Base-by-base conservation (phyloP, 2,888 invertebrate species). In the Drosophila testacea region DNA sequence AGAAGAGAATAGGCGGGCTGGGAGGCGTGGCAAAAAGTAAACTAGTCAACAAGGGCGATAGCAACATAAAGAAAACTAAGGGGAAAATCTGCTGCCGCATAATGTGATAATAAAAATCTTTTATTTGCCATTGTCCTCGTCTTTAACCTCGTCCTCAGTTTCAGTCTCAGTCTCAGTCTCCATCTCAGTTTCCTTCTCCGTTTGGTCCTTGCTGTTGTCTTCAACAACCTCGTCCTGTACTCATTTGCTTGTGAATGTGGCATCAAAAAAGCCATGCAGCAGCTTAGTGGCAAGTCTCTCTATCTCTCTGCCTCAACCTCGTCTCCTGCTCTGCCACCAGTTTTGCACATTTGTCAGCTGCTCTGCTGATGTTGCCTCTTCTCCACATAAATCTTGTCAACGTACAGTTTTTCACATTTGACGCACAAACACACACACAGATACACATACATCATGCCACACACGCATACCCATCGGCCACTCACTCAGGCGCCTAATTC, bases 61-160 rank as follows among this genome's bases (percentile, higher is more conserved):
- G 32, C 32, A 28, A 11, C 16, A 11, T 13, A n/a, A 11, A 27
- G 5, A 42, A 30, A 55, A 44, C 57, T 71, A 62, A 57, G 60
- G 59, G 44, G 13, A 65, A 87, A 83, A 86, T 83, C 85, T 84
- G 88, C 88, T 81, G 83, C 83, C 79, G 84, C 84, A 84, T 84
- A 84, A 84, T 84, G 88, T 83, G 88, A 85, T 88, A 84, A 84
- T 85, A 85, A 85, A 85, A 83, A 85, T 88, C 86, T 85, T 81
- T 88, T 85, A 84, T 84, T 88, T 88, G 79, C 79, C 87, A 84
- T 82, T 82, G 77, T 75, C 78, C 68, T 69, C 61, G 44, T 44
- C 44, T 10, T 1, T 10, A 11, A 9, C 42, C 62, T 55, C 51
- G 69, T 56, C 32, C 59, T 32, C 51, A 34, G 41, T 41, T 55